phyloP scores from a whole-genome alignment of 2,113 vertebrate genomes.

The Symphodus melops region DNA sequence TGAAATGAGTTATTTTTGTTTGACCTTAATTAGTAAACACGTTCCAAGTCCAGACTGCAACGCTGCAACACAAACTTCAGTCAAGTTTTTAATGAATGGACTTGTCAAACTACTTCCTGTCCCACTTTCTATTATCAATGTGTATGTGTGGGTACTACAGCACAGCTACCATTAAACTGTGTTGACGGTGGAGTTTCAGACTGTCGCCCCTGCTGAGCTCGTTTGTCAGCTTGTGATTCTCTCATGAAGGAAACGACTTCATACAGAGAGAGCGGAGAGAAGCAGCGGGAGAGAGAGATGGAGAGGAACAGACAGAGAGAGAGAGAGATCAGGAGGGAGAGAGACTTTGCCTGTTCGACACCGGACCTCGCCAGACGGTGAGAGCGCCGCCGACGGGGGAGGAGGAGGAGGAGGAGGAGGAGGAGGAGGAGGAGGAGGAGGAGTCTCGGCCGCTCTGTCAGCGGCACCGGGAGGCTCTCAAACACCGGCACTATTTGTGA shows the following conservation, averaged over 20 bases:
- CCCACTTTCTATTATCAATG: background rate
- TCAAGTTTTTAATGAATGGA: background rate
- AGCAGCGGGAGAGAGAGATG: slow-evolving; percentile 15
- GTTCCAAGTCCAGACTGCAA: no score
- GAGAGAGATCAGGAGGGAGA: slow-evolving; percentile 9
- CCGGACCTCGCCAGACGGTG: slow-evolving; percentile 53
- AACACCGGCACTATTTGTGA: slow-evolving; percentile 39
- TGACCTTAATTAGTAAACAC: no score
- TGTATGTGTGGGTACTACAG: background rate
- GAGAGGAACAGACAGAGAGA: background rate
- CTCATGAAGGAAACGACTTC: background rate
- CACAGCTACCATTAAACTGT: background rate
- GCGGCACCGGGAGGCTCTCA: slow-evolving; percentile 48
- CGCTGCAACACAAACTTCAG: no score
- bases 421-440: slow-evolving; percentile 60
- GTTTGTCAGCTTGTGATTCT: slow-evolving; percentile 10
- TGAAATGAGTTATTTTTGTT: no score
- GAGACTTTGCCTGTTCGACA: slow-evolving; percentile 19
- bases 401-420: slow-evolving; percentile 32
- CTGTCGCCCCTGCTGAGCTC: background rate
- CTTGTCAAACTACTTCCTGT: background rate
- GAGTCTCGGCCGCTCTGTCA: slow-evolving; percentile 27
- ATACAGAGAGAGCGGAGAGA: background rate
- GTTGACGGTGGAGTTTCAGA: background rate
- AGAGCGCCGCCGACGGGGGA: slow-evolving; percentile 44